A percentile compares a stretch with the other conserved stretches of the same genome.
phyloP scores from a whole-genome alignment of 1,140 invertebrate species.

The Batillaria attramentaria region DNA sequence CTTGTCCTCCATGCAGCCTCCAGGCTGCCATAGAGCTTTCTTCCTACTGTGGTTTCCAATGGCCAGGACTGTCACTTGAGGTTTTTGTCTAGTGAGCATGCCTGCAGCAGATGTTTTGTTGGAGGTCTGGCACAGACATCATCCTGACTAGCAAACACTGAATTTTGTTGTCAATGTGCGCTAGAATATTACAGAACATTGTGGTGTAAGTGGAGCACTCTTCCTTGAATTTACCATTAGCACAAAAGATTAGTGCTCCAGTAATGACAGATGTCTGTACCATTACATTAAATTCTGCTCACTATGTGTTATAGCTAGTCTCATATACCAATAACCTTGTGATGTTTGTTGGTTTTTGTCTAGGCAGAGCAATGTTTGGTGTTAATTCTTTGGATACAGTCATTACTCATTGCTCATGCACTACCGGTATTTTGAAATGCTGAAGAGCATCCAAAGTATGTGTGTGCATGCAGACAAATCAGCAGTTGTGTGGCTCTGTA shows the following conservation, averaged over 20 bases:
- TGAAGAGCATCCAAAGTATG: too few relatives aligned
- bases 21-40: not conserved
- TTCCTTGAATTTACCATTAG: too few relatives aligned
- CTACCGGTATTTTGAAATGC: too few relatives aligned
- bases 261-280: too few relatives aligned
- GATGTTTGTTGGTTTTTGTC: not conserved
- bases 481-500: not conserved
- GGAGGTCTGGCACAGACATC: not conserved
- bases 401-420: too few relatives aligned
- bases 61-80: not conserved
- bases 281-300: too few relatives aligned
- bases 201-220: not conserved
- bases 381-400: too few relatives aligned
- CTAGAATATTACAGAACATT: not conserved
- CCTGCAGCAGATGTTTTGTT: not conserved
- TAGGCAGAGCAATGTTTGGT: not conserved
- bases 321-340: too few relatives aligned
- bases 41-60: not conserved
- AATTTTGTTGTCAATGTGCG: not conserved
- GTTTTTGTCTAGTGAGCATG: not conserved
- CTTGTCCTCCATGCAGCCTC: not conserved
- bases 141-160: too few relatives aligned
- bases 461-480: not conserved
- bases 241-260: too few relatives aligned
- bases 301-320: too few relatives aligned